Evolutionary conservation across 2,113 vertebrate genomes (phyloP), one percentile per base, ranked within the genome.

Genomic region (Mormyrus lacerda): DNA sequence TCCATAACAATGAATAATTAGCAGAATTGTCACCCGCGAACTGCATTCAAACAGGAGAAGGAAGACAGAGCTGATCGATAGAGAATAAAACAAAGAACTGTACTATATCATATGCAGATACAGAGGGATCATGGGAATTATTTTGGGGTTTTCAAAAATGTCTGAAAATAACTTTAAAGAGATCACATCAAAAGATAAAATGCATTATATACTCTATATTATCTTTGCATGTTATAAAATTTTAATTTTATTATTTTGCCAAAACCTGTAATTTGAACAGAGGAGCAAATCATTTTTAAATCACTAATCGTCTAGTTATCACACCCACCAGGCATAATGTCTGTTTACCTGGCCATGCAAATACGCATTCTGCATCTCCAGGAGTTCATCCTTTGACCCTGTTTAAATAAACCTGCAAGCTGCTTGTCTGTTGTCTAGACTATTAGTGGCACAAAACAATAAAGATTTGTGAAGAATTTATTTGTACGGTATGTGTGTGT

Each of bases 181-280:
- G 3, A 19, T 31, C 39, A 19, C 73, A 79, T 42, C 11, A 42
- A 79, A 79, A 42, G 17, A 79, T 79, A 42, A 79, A 79, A 42
- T 31, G 10, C 73, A 39, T 79, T 79, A 21, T 82, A 21, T 15
- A 82, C 9, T 65, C 61, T 27, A 27, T 65, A 76, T 76, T 39
- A 83, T 24, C 42, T 47, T 83, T 83, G 79, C 42, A 44, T 11
- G 19, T 83, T 45, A 47, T 47, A 47, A 47, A 1, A 39, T 42
- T 79, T 79, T 79, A 79, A 39, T 35, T 21, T 39, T 83, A 47
- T 47, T 83, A 47, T 47, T 24, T 24, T 83, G 8, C 13, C 79
- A 83, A 45, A 44, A 85, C 88, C 24, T 39, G 58, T 92, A 90
- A 88, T 89, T 91, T 73, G 87, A 87, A 42, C 47, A 21, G 27